Percentiles rank a stretch among this genome's conserved stretches.
phyloP scores from a whole-genome alignment of 2,888 invertebrate species.

The Leptura quadrifasciata region DNA sequence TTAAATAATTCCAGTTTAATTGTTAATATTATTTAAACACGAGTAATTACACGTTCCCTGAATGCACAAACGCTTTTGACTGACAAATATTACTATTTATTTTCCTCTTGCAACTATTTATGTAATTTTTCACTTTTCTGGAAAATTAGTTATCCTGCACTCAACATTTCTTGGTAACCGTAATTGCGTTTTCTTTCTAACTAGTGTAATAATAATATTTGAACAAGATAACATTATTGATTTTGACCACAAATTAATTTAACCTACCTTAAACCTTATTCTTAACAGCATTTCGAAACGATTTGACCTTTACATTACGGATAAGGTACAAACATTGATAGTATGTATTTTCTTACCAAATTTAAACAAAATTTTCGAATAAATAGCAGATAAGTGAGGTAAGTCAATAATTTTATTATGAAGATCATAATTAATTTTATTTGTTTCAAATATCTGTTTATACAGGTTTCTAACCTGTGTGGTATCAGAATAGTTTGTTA shows the following conservation, averaged over 20 bases:
- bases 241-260: constrained; percentile 19
- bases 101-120: neutral
- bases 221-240: constrained; percentile 15
- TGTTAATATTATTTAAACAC: too few relatives aligned
- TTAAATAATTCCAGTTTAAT: too few relatives aligned
- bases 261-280: constrained; percentile 24
- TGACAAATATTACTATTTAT: neutral
- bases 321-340: constrained; percentile 14
- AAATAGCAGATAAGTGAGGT: constrained; percentile 12
- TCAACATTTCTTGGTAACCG: constrained; percentile 11
- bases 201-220: constrained; percentile 23
- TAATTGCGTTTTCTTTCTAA: constrained; percentile 13
- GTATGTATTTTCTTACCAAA: constrained; percentile 23
- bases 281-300: neutral
- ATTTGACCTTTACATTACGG: constrained; percentile 23
- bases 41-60: too few relatives aligned
- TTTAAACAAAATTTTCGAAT: constrained; percentile 1
- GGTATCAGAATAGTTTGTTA: too few relatives aligned
- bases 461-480: neutral
- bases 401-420: neutral
- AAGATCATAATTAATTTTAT: neutral
- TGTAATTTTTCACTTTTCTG: neutral
- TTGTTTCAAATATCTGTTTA: neutral
- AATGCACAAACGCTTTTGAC: too few relatives aligned
- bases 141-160: neutral